Evolutionary conservation across 2,797 vertebrate genomes (phyloP).

Genomic region (Cyprinella venusta): DNA sequence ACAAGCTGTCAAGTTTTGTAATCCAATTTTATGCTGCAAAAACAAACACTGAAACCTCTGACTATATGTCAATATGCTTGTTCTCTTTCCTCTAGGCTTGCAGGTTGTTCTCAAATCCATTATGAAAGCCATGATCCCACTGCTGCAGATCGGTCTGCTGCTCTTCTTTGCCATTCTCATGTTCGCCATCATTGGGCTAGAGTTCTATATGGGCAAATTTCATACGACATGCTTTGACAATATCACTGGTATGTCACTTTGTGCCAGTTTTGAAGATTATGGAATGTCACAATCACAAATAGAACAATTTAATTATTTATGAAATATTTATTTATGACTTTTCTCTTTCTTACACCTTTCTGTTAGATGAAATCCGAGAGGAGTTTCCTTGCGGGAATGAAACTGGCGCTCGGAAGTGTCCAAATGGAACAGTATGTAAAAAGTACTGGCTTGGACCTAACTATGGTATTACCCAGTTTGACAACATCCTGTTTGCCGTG

Average conservation of each 20-base stretch:
- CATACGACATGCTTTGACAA: constrained; percentile 93
- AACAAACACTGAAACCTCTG: not conserved
- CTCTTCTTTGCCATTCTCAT: constrained; percentile 97
- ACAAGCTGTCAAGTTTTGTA: not conserved
- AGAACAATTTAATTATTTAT: not conserved
- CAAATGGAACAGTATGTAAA: constrained; percentile 85
- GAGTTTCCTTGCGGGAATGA: constrained; percentile 89
- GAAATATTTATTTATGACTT: too few relatives aligned
- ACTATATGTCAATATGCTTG: not conserved
- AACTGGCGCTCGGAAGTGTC: constrained; percentile 85
- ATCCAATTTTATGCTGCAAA: constrained; percentile 4
- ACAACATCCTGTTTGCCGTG: constrained; percentile 96
- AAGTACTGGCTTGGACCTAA: constrained; percentile 93
- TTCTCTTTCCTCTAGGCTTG: constrained; percentile 80
- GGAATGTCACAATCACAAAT: not conserved
- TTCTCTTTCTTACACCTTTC: not conserved
- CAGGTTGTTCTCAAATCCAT: constrained; percentile 97
- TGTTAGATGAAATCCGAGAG: constrained; percentile 84
- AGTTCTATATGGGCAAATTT: constrained; percentile 98
- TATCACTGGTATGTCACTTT: constrained; percentile 70
- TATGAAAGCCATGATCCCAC: constrained; percentile 98
- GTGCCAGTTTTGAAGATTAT: not conserved
- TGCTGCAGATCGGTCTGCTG: constrained; percentile 95
- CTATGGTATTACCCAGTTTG: constrained; percentile 95
- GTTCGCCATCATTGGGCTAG: constrained; percentile 96